Conservation (phyloP, 2,797 vertebrate species). For the Agapornis canus region DNA sequence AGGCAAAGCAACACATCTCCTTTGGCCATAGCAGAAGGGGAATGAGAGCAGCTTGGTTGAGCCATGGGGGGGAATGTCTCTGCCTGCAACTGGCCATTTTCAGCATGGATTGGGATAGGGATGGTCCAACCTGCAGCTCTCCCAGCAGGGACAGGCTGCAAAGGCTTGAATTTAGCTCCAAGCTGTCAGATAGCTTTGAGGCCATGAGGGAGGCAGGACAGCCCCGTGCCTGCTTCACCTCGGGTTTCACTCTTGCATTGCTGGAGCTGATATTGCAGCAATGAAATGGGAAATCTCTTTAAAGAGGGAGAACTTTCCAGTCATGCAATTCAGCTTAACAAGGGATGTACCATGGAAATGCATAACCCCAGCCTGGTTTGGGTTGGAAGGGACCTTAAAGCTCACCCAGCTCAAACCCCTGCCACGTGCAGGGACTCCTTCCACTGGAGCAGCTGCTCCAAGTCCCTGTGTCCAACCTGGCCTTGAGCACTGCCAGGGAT, state of each 20-base stretch:
- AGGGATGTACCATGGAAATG: not conserved
- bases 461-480: not conserved
- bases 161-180: not conserved
- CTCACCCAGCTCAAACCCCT: not conserved
- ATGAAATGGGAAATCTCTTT: not conserved
- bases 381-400: not conserved
- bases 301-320: not conserved
- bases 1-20: not conserved
- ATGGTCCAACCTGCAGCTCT: not conserved
- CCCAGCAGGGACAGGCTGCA: not conserved
- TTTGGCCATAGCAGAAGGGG: not conserved
- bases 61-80: not conserved
- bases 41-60: not conserved
- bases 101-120: not conserved
- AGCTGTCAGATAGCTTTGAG: not conserved
- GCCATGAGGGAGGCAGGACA: not conserved
- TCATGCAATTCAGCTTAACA: rapidly evolving
- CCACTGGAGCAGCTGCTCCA: not conserved
- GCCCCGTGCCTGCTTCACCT: not conserved
- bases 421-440: not conserved
- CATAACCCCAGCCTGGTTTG: not conserved
- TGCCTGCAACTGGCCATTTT: rapidly evolving
- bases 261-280: not conserved
- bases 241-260: rapidly evolving
- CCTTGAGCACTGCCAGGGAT: no score